Conservation (phyloP, 2,113 vertebrate species). For the Chloroceryle aenea region DNA sequence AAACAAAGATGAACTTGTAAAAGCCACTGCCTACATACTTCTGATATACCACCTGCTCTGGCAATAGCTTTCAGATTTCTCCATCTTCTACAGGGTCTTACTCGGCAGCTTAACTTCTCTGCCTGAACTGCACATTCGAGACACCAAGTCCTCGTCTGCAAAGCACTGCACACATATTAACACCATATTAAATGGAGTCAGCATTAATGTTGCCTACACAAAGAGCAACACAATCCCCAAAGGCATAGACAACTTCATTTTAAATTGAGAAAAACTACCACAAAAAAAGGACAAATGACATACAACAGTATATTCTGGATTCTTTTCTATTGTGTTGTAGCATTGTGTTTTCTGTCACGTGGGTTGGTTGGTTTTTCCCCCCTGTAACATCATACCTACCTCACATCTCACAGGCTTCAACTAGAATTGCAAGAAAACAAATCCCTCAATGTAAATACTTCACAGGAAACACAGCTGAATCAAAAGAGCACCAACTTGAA, state of each 20-base stretch:
- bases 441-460: background rate
- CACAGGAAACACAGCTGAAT: background rate
- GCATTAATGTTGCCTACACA: background rate
- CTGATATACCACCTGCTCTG: slow-evolving; percentile 23
- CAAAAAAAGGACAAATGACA: background rate
- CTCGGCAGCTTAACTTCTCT: background rate
- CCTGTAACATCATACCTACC: background rate
- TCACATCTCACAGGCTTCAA: background rate
- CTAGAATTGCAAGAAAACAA: background rate
- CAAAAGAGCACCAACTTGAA: background rate
- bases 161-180: background rate
- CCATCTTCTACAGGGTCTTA: background rate
- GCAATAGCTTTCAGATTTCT: background rate
- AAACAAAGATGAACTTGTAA: background rate
- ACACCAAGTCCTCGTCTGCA: background rate
- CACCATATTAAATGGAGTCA: background rate
- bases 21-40: slow-evolving; percentile 10
- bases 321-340: background rate
- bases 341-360: background rate
- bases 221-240: background rate
- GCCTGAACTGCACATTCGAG: background rate
- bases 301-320: background rate
- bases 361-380: background rate
- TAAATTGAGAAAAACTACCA: background rate
- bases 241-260: background rate